A percentile compares a stretch with the other conserved stretches of the same genome.
Conservation (phyloP, 2,888 invertebrate species). For the Drosophila hamatofila region DNA sequence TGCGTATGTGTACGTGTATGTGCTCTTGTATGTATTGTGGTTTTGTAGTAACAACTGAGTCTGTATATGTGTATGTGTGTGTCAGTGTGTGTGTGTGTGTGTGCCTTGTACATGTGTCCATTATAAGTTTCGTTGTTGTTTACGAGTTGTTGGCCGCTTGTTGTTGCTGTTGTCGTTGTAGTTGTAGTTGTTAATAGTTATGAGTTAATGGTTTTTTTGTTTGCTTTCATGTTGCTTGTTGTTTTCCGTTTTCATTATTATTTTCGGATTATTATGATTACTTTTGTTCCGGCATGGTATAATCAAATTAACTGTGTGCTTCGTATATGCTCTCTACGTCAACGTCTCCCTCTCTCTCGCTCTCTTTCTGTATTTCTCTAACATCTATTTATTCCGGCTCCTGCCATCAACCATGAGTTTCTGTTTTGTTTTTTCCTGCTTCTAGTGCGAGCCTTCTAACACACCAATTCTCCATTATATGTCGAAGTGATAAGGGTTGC, state of each 20-base stretch:
- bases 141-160: slow-evolving; percentile 67
- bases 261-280: slow-evolving; percentile 80
- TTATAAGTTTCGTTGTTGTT: slow-evolving; percentile 78
- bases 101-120: slow-evolving; percentile 75
- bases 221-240: slow-evolving; percentile 54
- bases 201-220: slow-evolving; percentile 81
- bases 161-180: slow-evolving; percentile 43
- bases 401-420: slow-evolving; percentile 34
- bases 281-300: slow-evolving; percentile 68
- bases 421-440: background rate
- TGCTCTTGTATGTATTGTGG: slow-evolving; percentile 19
- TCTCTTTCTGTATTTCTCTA: background rate
- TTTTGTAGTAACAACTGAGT: slow-evolving; percentile 11
- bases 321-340: background rate
- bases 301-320: slow-evolving; percentile 75
- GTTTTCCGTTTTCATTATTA: slow-evolving; percentile 72
- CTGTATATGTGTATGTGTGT: slow-evolving; percentile 34
- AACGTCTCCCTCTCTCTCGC: no score
- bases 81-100: slow-evolving; percentile 27
- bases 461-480: slow-evolving; percentile 10
- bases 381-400: slow-evolving; percentile 9
- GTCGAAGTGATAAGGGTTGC: slow-evolving; percentile 23
- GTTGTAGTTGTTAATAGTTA: slow-evolving; percentile 79
- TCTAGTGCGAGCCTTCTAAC: background rate
- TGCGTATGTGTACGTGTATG: slow-evolving; percentile 13